Base-by-base conservation (phyloP, 2,113 vertebrate species). In the Apus apus region DNA sequence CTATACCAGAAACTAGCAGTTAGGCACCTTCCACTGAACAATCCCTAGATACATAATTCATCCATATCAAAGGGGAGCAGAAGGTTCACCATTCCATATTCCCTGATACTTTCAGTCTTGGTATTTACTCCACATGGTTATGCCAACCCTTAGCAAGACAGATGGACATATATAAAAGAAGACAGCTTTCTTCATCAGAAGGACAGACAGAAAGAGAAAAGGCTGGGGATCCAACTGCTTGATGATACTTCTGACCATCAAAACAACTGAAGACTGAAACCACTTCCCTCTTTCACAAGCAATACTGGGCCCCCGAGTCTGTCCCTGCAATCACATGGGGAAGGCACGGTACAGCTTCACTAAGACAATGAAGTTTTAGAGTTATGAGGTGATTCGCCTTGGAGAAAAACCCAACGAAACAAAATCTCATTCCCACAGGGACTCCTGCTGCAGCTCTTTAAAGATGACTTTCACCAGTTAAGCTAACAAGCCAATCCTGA, bases 11-110 rank as follows among this genome's bases (percentile, higher is more conserved):
- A 92, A 51, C 61, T 14, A 23, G 22, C 38, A 53, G 51, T 26
- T 36, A 38, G 22, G n/a, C 32, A 53, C 22, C 57, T 82, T 67
- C 9, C 57, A 74, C 40, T 64, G 54, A 86, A 57, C 15, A 19
- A 79, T 27, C 14, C 34, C 34, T 32, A 57, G 26, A 46, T 17
- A 51, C 5, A 3, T 16, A n/a, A 73, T 29, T 72, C 61, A 78
- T 74, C n/a, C 61, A 53, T 9, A 22, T 8, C 19, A 74, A 45
- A 43, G 12, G 6, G 14, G 22, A 3, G 3, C 0, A 2, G 46
- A 53, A 32, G 36, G 54, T 40, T 78, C n/a, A 79, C 1, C 32
- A 46, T 27, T 73, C n/a, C 54, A 72, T 16, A 23, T 27, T 53
- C 23, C 22, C 34, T 5, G 17, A 27, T 16, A 79, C 30, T 12